Evolutionary conservation across 2,113 vertebrate genomes (phyloP).

Genomic region (Cathartes aura): DNA sequence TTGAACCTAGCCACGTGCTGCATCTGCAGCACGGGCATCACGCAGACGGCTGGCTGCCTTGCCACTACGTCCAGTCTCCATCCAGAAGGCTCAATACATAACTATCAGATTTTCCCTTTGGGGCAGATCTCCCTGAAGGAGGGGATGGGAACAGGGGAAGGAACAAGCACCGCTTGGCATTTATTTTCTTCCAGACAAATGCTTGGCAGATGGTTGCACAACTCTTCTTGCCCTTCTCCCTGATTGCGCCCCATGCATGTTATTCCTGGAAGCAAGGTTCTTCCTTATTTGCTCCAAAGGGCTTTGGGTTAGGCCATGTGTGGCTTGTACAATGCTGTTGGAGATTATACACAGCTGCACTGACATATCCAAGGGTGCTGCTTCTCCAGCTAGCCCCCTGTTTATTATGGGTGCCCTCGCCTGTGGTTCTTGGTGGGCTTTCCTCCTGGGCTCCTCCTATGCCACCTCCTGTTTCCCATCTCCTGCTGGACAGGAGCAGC

Average conservation of each 20-base stretch:
- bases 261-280: not conserved
- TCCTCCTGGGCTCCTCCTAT: not conserved
- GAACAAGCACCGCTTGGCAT: not conserved
- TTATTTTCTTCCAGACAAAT: not conserved
- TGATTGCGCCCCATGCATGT: not conserved
- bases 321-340: not conserved
- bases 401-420: not conserved
- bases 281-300: not conserved
- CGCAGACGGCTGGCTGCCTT: not conserved
- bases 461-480: not conserved
- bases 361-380: not conserved
- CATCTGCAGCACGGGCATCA: not conserved
- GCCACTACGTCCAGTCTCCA: not conserved
- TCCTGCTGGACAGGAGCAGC: not conserved
- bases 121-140: not conserved
- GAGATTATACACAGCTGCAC: not conserved
- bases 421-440: not conserved
- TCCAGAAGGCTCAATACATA: not conserved
- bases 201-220: not conserved
- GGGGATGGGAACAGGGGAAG: not conserved
- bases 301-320: not conserved
- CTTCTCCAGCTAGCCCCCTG: not conserved
- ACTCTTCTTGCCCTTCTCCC: not conserved
- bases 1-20: not conserved
- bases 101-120: not conserved